Evolutionary conservation across 2,797 vertebrate genomes (phyloP).

Genomic region (Gallinago stenura): DNA sequence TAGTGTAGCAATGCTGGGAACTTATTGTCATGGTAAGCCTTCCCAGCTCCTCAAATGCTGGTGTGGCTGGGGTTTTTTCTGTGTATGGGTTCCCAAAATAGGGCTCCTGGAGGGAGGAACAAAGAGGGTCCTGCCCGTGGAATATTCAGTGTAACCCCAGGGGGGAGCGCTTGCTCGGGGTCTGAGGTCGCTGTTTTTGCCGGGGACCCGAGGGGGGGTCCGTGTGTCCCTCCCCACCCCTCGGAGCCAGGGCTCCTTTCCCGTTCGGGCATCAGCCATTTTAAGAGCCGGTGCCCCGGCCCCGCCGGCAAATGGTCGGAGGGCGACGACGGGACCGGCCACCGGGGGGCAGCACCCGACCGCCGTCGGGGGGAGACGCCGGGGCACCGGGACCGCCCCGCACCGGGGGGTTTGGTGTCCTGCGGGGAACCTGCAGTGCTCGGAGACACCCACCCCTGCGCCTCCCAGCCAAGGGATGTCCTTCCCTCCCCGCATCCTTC

Average conservation of each 20-base stretch:
- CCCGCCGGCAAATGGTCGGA: conserved; percentile 1
- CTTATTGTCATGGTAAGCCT: fast-evolving
- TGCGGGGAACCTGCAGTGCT: too few species aligned
- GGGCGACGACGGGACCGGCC: neutral
- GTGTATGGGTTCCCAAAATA: fast-evolving
- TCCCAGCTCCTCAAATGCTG: fast-evolving
- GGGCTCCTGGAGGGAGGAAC: too few species aligned
- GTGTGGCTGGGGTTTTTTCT: fast-evolving
- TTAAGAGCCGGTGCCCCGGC: neutral
- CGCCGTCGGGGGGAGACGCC: neutral
- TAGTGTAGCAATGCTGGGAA: fast-evolving
- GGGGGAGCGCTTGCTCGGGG: fast-evolving
- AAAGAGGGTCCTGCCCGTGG: fast-evolving
- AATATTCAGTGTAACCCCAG: fast-evolving
- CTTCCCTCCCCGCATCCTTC: fast-evolving
- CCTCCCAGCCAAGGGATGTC: fast-evolving
- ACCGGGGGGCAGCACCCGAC: neutral
- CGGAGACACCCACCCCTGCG: fast-evolving
- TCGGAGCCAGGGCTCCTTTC: too few species aligned
- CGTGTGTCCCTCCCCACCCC: fast-evolving
- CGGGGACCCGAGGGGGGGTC: fast-evolving
- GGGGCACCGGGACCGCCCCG: neutral
- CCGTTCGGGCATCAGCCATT: conserved; percentile 24
- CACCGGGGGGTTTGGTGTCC: too few species aligned
- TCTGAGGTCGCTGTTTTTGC: neutral